Evolutionary conservation across 2,888 invertebrate species (phyloP).

Genomic region (Erannis defoliaria): DNA sequence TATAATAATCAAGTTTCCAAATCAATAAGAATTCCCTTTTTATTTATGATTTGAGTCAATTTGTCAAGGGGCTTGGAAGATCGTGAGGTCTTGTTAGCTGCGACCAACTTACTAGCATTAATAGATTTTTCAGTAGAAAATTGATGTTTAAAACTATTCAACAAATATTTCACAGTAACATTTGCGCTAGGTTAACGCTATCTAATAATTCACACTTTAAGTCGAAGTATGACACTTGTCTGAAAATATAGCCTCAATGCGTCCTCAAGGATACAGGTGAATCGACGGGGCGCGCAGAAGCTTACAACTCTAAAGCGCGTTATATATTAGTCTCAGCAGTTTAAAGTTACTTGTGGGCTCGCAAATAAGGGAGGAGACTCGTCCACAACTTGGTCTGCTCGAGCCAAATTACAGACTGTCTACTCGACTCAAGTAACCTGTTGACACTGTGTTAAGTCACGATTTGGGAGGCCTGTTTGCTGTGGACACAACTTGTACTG

Average conservation of each 20-base stretch:
- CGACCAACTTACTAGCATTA: not conserved
- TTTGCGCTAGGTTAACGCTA: slow-evolving; percentile 37
- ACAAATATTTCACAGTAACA: slow-evolving; percentile 32
- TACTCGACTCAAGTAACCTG: slow-evolving; percentile 83
- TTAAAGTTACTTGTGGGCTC: slow-evolving; percentile 76
- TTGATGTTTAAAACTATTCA: slow-evolving; percentile 4
- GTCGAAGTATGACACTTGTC: slow-evolving; percentile 50
- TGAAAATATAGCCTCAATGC: slow-evolving; percentile 55
- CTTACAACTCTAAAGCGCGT: slow-evolving; percentile 67
- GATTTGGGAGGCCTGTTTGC: slow-evolving; percentile 69
- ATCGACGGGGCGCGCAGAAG: slow-evolving; percentile 62
- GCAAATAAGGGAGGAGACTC: slow-evolving; percentile 75
- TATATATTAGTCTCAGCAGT: slow-evolving; percentile 76
- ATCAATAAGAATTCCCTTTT: too few relatives aligned
- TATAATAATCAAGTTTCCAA: too few relatives aligned
- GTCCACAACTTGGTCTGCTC: slow-evolving; percentile 71
- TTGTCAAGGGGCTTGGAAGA: too few relatives aligned
- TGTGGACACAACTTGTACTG: slow-evolving; percentile 64
- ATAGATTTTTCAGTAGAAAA: not conserved
- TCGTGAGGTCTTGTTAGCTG: too few relatives aligned
- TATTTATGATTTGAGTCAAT: too few relatives aligned
- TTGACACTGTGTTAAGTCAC: slow-evolving; percentile 76
- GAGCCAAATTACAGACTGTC: slow-evolving; percentile 81
- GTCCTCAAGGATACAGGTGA: slow-evolving; percentile 60
- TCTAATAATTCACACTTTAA: slow-evolving; percentile 48